Evolutionary conservation across 2,113 vertebrate genomes (phyloP).

Genomic region (Strigops habroptila): DNA sequence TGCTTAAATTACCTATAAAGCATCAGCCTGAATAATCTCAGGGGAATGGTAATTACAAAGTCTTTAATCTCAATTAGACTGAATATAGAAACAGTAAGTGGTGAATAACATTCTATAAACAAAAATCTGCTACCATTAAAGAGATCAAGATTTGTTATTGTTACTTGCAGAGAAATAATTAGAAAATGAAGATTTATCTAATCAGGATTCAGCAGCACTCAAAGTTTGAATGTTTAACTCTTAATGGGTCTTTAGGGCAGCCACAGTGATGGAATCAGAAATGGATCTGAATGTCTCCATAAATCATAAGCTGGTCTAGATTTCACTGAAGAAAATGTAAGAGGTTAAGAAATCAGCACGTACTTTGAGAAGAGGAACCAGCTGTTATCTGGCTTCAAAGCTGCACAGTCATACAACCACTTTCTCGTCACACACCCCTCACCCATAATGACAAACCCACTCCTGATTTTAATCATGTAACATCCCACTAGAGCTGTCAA

Average conservation of each 20-base stretch:
- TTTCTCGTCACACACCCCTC: neutral
- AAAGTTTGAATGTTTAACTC: neutral
- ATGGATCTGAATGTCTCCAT: neutral
- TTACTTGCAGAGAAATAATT: neutral
- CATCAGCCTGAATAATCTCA: constrained; percentile 3
- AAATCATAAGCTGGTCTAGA: neutral
- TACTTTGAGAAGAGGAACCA: neutral
- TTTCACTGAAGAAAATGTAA: neutral
- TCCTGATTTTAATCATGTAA: neutral
- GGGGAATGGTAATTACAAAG: neutral
- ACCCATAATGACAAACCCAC: neutral
- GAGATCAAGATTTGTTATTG: neutral
- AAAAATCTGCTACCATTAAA: neutral
- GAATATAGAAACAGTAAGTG: neutral
- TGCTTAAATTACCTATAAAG: constrained; percentile 20
- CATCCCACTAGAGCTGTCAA: neutral
- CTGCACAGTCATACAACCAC: neutral
- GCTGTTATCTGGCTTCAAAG: neutral
- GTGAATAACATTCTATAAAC: neutral
- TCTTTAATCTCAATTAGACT: neutral
- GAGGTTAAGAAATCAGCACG: neutral
- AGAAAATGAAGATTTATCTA: neutral
- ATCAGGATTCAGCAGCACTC: neutral
- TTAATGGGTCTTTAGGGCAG: neutral
- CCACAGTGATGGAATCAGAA: neutral